A percentile compares a stretch with the other conserved stretches of the same genome.
phyloP scores from a whole-genome alignment of 2,797 vertebrate species.

The Halcyon smyrnensis region DNA sequence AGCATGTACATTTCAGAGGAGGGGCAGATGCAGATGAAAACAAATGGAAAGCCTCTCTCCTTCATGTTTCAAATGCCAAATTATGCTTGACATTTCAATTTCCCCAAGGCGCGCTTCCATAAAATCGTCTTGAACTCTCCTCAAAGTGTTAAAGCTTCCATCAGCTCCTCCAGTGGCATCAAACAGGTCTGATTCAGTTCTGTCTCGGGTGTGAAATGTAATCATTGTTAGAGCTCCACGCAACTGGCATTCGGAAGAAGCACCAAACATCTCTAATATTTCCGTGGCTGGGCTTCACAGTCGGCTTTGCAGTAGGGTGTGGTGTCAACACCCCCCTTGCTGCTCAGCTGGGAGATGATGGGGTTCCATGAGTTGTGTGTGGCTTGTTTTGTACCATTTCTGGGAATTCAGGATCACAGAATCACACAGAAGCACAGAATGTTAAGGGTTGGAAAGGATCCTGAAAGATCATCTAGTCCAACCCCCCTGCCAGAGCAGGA shows the following conservation, averaged over 20 bases:
- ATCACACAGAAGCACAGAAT: too few relatives aligned
- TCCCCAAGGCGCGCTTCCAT: conserved; percentile 71
- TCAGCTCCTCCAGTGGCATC: conserved; percentile 59
- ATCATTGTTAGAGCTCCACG: neutral
- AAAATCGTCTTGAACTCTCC: conserved; percentile 76
- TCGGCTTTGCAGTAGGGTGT: accelerated
- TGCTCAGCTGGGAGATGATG: neutral
- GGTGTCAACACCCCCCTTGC: accelerated
- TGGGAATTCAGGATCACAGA: neutral
- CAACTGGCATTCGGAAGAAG: neutral
- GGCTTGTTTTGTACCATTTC: neutral
- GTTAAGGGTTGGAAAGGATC: too few relatives aligned
- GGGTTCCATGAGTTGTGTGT: neutral
- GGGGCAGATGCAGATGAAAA: conserved; percentile 64
- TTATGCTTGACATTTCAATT: conserved; percentile 82
- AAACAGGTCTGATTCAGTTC: conserved; percentile 32
- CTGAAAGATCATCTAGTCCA: too few relatives aligned
- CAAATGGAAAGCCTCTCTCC: conserved; percentile 69
- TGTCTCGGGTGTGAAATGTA: neutral
- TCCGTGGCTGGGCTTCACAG: neutral
- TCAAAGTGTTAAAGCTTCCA: conserved; percentile 63
- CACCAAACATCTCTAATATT: neutral
- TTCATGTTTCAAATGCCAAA: conserved; percentile 78
- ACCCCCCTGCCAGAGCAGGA: too few relatives aligned
- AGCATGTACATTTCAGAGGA: conserved; percentile 52